These are phyloP conservation scores for Microctenopoma steveboyesi DNA, from an alignment of 2,797 vertebrate species.

Conservation along the genomic window DNA sequence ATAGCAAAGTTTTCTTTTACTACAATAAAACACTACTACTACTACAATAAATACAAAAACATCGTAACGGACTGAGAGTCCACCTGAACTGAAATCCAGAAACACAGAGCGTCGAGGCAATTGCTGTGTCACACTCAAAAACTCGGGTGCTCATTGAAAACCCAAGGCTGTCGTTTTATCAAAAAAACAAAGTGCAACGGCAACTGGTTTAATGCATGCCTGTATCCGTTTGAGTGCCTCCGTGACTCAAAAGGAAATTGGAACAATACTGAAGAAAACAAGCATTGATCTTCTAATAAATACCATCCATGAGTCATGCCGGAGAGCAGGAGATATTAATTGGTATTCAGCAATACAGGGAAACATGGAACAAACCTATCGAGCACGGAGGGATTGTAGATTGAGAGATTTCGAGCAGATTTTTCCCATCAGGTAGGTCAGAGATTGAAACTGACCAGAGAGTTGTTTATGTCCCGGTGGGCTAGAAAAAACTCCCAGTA, in stretches of 20 bases:
- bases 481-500: slow-evolving; percentile 62
- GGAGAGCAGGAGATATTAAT: slow-evolving; percentile 72
- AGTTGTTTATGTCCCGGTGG: slow-evolving; percentile 69
- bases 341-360: slow-evolving; percentile 45
- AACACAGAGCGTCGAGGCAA: slow-evolving; percentile 6
- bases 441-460: slow-evolving; percentile 74
- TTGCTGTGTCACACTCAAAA: neutral
- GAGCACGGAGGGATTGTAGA: slow-evolving; percentile 5
- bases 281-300: slow-evolving; percentile 77
- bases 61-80: neutral
- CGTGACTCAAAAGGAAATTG: slow-evolving; percentile 79
- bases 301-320: slow-evolving; percentile 63
- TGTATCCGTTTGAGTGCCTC: slow-evolving; percentile 57
- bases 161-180: slow-evolving; percentile 32
- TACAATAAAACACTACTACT: neutral
- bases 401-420: slow-evolving; percentile 48
- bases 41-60: neutral
- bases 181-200: slow-evolving; percentile 46
- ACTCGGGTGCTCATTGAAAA: slow-evolving; percentile 12
- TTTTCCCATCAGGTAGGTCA: slow-evolving; percentile 61
- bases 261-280: slow-evolving; percentile 76
- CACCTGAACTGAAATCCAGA: neutral
- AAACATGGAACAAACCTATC: slow-evolving; percentile 43
- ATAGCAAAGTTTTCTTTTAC: slow-evolving; percentile 11
- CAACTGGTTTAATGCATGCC: slow-evolving; percentile 49